A percentile compares a stretch with the other conserved stretches of the same genome.
These are phyloP conservation scores for Hoplostethus mediterraneus DNA, from an alignment of 2,797 vertebrate species.

Conservation along the genomic window DNA sequence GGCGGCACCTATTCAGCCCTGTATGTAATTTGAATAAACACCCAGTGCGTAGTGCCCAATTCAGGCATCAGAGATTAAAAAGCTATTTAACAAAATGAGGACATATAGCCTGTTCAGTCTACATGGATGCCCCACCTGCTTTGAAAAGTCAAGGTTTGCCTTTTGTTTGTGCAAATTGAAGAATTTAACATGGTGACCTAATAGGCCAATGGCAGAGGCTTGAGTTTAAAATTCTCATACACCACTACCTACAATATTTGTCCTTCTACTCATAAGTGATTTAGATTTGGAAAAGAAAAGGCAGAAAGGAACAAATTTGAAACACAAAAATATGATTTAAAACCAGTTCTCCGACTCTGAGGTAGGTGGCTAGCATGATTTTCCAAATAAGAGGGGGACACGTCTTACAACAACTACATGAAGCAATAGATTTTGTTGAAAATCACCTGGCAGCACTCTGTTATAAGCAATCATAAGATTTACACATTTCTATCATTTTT, in stretches of 20 bases:
- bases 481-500: no score
- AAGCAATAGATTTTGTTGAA: no score
- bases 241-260: constrained; percentile 41
- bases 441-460: no score
- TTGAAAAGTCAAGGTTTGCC: constrained; percentile 68
- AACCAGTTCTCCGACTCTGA: not conserved
- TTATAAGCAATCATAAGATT: no score
- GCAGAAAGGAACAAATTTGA: constrained; percentile 8
- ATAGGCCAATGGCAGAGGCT: constrained; percentile 27
- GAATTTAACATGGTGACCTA: constrained; percentile 58
- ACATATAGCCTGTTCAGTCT: constrained; percentile 37
- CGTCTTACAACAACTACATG: no score
- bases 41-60: constrained; percentile 38
- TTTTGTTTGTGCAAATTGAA: constrained; percentile 66
- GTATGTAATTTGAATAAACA: constrained; percentile 56
- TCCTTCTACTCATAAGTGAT: constrained; percentile 41
- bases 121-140: constrained; percentile 43
- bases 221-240: constrained; percentile 40
- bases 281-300: constrained; percentile 25
- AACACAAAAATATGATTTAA: constrained; percentile 20
- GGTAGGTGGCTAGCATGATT: not conserved
- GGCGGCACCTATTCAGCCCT: constrained; percentile 54
- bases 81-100: constrained; percentile 44
- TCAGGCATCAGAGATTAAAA: constrained; percentile 50
- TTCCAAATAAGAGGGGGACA: no score